Percentiles rank a stretch among this genome's conserved stretches.
These are phyloP conservation scores for Zapornia atra DNA, from an alignment of 2,113 vertebrate species.

Conservation along the genomic window DNA sequence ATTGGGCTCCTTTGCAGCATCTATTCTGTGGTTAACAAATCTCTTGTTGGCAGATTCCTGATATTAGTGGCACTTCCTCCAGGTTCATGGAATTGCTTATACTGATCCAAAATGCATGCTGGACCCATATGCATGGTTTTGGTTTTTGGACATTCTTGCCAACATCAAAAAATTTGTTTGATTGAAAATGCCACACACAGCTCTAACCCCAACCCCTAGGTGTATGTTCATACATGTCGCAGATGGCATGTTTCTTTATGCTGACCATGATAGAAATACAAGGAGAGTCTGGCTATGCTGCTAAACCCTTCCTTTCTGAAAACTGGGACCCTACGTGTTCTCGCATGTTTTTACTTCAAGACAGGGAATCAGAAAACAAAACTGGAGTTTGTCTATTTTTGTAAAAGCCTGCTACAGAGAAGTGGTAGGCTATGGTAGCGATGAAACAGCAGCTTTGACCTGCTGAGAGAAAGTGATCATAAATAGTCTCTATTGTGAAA, in stretches of 20 bases:
- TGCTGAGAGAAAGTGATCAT: constrained; percentile 10
- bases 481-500: background rate
- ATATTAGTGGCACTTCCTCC: background rate
- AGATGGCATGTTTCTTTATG: background rate
- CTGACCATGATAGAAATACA: background rate
- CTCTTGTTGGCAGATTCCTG: background rate
- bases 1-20: background rate
- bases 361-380: background rate
- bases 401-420: background rate
- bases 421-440: background rate
- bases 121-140: background rate
- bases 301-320: background rate
- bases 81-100: background rate
- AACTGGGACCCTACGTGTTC: background rate
- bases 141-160: background rate
- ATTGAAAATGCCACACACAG: background rate
- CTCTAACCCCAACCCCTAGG: background rate
- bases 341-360: background rate
- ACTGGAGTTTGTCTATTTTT: background rate
- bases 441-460: constrained; percentile 19
- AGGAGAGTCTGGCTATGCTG: background rate
- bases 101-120: background rate
- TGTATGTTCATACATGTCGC: background rate
- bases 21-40: background rate
- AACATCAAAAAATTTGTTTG: background rate